phyloP scores from a whole-genome alignment of 2,888 invertebrate genomes.

The Cosmopolites sordidus region DNA sequence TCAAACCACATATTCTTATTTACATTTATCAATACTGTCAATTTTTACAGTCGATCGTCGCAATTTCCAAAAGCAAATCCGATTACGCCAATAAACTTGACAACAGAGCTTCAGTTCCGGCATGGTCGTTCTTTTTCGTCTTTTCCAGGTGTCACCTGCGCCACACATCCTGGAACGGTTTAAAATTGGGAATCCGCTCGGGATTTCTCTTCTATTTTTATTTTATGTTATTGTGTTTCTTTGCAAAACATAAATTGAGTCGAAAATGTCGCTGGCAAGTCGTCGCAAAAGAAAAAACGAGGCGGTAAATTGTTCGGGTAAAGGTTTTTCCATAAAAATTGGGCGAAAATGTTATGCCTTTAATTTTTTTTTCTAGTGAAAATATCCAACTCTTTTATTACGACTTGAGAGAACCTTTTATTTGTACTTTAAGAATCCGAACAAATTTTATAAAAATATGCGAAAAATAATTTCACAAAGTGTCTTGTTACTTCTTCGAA shows the following conservation, averaged over 20 bases:
- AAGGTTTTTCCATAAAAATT: too few relatives aligned
- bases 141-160: slow-evolving; percentile 17
- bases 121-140: slow-evolving; percentile 3
- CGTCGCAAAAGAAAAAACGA: slow-evolving; percentile 4
- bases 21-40: too few relatives aligned
- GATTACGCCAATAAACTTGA: neutral
- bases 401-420: too few relatives aligned
- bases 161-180: slow-evolving; percentile 12
- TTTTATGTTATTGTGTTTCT: slow-evolving; percentile 16
- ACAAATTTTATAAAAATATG: too few relatives aligned
- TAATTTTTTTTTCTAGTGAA: too few relatives aligned
- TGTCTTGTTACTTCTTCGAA: too few relatives aligned
- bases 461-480: too few relatives aligned
- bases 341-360: too few relatives aligned
- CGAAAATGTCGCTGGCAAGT: slow-evolving; percentile 7
- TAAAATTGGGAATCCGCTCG: slow-evolving; percentile 18
- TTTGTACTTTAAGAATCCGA: too few relatives aligned
- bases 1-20: too few relatives aligned
- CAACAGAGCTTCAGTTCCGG: neutral
- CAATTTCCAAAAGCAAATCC: neutral
- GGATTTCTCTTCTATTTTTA: slow-evolving; percentile 15
- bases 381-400: too few relatives aligned
- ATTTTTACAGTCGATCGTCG: neutral
- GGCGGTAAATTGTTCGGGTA: too few relatives aligned
- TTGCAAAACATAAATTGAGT: slow-evolving; percentile 15